A percentile compares a stretch with the other conserved stretches of the same genome.
Conservation (phyloP, 2,888 invertebrate species). For the Ectropis crepuscularia region DNA sequence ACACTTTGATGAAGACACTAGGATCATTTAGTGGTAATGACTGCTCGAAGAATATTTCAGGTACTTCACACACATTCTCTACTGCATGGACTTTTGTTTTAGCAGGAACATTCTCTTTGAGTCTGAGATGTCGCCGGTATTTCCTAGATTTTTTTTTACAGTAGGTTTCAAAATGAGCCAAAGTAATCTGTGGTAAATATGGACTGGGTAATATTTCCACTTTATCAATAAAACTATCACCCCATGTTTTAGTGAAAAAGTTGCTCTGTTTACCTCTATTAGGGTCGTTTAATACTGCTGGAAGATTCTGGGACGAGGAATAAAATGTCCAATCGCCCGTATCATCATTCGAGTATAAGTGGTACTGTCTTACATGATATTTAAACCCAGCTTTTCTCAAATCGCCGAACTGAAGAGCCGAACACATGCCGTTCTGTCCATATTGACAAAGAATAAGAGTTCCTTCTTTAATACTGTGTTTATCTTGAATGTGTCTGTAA, state of each 20-base stretch:
- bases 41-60: conserved; percentile 93
- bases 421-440: conserved; percentile 94
- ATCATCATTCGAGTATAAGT: conserved; percentile 70
- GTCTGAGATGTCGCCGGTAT: conserved; percentile 86
- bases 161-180: conserved; percentile 94
- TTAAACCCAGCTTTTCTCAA: conserved; percentile 95
- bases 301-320: conserved; percentile 96
- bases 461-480: conserved; percentile 93
- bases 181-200: conserved; percentile 92
- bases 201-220: conserved; percentile 90
- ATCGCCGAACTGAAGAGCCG: conserved; percentile 94
- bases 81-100: conserved; percentile 77
- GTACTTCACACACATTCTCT: conserved; percentile 88
- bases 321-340: conserved; percentile 92
- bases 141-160: conserved; percentile 90
- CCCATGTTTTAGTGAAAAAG: conserved; percentile 99
- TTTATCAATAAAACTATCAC: conserved; percentile 96
- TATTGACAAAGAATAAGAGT: conserved; percentile 94
- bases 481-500: conserved; percentile 90
- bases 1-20: conserved; percentile 93
- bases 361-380: conserved; percentile 91
- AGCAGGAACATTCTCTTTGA: conserved; percentile 73
- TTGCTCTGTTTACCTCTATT: conserved; percentile 94
- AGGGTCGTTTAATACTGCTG: conserved; percentile 98
- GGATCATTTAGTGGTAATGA: conserved; percentile 92